Percentiles rank a stretch among this genome's conserved stretches.
phyloP scores from a whole-genome alignment of 2,888 invertebrate genomes.

The Hemaris fuciformis region DNA sequence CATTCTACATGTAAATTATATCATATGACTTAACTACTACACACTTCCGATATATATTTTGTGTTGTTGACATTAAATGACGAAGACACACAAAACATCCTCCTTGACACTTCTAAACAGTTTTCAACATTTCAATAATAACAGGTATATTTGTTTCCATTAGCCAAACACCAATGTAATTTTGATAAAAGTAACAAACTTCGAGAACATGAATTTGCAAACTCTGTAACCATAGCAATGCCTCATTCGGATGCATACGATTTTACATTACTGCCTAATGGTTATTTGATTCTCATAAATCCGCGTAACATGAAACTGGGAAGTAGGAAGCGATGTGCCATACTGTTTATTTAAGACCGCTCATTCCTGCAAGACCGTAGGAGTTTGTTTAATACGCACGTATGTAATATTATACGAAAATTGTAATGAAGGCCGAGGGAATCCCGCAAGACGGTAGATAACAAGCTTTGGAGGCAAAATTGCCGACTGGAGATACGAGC shows the following conservation, averaged over 20 bases:
- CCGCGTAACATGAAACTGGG: slow-evolving; percentile 35
- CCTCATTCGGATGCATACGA: neutral
- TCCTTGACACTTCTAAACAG: too few relatives aligned
- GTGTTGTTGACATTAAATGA: too few relatives aligned
- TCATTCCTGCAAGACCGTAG: slow-evolving; percentile 34
- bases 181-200: neutral
- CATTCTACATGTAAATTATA: too few relatives aligned
- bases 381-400: slow-evolving; percentile 46
- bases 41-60: too few relatives aligned
- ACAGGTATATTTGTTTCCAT: neutral
- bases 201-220: neutral
- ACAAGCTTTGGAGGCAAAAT: slow-evolving; percentile 59
- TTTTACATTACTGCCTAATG: slow-evolving; percentile 20
- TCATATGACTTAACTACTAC: too few relatives aligned
- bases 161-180: neutral
- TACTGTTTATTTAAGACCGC: slow-evolving; percentile 42
- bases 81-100: too few relatives aligned
- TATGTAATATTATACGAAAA: slow-evolving; percentile 72
- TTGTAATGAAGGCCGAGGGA: slow-evolving; percentile 71
- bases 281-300: slow-evolving; percentile 28
- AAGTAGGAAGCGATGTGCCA: slow-evolving; percentile 24
- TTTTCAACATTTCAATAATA: too few relatives aligned
- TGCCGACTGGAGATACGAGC: slow-evolving; percentile 15
- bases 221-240: neutral
- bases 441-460: slow-evolving; percentile 69